Evolutionary conservation across 2,888 invertebrate genomes (phyloP).

Genomic region (Linnaemya vulpina): DNA sequence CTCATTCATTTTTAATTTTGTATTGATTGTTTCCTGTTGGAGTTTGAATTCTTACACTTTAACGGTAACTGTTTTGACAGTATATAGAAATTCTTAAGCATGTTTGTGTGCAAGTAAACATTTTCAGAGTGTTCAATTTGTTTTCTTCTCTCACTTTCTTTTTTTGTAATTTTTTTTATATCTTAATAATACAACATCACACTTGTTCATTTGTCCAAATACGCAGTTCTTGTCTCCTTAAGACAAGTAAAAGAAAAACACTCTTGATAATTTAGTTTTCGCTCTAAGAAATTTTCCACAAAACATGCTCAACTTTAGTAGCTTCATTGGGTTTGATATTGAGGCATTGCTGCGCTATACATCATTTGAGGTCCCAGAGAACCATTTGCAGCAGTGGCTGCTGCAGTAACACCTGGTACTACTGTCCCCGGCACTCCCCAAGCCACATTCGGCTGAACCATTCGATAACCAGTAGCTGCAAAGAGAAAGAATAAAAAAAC

Average conservation of each 20-base stretch:
- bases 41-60: slow-evolving; percentile 61
- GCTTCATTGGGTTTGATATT: slow-evolving; percentile 93
- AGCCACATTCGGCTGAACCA: slow-evolving; percentile 85
- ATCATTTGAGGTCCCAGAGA: slow-evolving; percentile 86
- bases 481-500: slow-evolving; percentile 27
- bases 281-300: slow-evolving; percentile 67
- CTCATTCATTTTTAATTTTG: slow-evolving; percentile 56
- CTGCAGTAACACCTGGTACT: slow-evolving; percentile 84
- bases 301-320: slow-evolving; percentile 72
- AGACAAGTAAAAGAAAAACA: slow-evolving; percentile 69
- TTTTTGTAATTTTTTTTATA: slow-evolving; percentile 47
- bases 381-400: slow-evolving; percentile 84
- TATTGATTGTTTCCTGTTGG: slow-evolving; percentile 63
- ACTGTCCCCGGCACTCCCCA: slow-evolving; percentile 84
- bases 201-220: slow-evolving; percentile 68
- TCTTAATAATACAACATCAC: slow-evolving; percentile 72
- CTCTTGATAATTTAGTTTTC: slow-evolving; percentile 72
- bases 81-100: slow-evolving; percentile 50
- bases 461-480: slow-evolving; percentile 84
- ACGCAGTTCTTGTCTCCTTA: slow-evolving; percentile 47
- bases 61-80: slow-evolving; percentile 55
- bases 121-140: slow-evolving; percentile 63
- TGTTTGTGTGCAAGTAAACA: slow-evolving; percentile 67
- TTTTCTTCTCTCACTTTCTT: slow-evolving; percentile 50
- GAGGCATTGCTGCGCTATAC: slow-evolving; percentile 89